Base-by-base conservation (phyloP, 1,140 invertebrate genomes). In the Sitophilus oryzae region DNA sequence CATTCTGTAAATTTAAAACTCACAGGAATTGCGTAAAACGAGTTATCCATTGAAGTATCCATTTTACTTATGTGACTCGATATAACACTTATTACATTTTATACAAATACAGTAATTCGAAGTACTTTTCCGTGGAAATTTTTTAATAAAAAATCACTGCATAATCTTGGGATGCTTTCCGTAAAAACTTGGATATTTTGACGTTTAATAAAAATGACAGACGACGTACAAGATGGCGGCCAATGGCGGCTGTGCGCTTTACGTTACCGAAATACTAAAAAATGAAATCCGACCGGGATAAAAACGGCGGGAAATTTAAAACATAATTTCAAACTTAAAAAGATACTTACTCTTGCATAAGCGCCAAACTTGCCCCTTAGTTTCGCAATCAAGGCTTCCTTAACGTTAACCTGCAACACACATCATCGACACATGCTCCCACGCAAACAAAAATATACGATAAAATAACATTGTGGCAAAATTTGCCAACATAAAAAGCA, bases 401-500 rank as follows among this genome's bases (percentile, higher is more conserved):
- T 57, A 52, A 47, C 55, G 55, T 57, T 47, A 34, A 57, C 55
- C 55, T 57, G 55, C 10, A 55, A 57, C 47, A 57, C 46, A 52
- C 46, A 43, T 38, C 54, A 45, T 45, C 21, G 41, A 52, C 30
- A 42, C 55, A 52, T 57, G 55, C 55, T 36, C 47, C 44, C 55
- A 49, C 40, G 19, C 47, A 52, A 49, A 25, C 14, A 54, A 47
- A 37, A 48, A 42, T 19, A 56, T 41, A 48, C 23, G 46, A 41
- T 41, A 43, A n/a, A 11, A 21, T 30, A 50, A 50, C 19, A 44
- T n/a, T 36, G 48, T 11, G 41, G 34, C 14, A 22, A 6, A 40
- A 23, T 34, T 10, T 16, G 4, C 4, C 2, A 6, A 16, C 16
- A 37, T 20, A 40, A 40, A 40, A 40, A 40, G 14, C 38, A 14